Base-by-base conservation (phyloP, 2,113 vertebrate genomes). In the Oncorhynchus tshawytscha region DNA sequence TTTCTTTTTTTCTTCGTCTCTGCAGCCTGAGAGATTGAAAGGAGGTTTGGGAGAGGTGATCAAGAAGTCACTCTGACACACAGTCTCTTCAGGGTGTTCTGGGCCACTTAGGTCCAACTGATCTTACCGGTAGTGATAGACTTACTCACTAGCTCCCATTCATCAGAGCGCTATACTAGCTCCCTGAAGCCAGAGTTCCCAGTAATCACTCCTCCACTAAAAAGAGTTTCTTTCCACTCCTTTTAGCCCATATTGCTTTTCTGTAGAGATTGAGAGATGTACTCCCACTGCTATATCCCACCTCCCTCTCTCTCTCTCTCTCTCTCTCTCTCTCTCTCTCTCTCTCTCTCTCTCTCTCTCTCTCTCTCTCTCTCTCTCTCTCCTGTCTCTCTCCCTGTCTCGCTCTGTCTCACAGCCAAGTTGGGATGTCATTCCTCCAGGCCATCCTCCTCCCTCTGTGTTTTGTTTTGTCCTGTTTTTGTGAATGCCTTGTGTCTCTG, bases 401-500 rank as follows among this genome's bases (percentile, higher is more conserved):
- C 15, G 0, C 51, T 54, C 51, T 54, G 3, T 54, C 51, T 45
- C 39, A 45, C 39, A 45, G 39, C 39, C 39, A 45, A 12, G 39
- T 45, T 45, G 9, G 39, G 9, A 45, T 45, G 39, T 11, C 51
- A 54, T 18, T 54, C 16, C 51, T 54, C 51, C 39, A 45, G 39
- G 39, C 39, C 39, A 45, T 54, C 16, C 16, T 18, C 51, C 51
- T 18, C 51, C 16, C 15, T 54, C 51, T 57, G 6, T 29, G 27
- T 59, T 49, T 72, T 20, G 8, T 77, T 80, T 31, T 69, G 68
- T 81, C 69, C 48, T 81, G 75, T 84, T 83, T 87, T 84, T 78
- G 48, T 80, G 77, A 83, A 87, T 70, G 83, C 71, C 49, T 84
- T 67, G 27, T 86, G 78, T 79, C 66, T 81, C 77, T 83, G 77